Conservation (phyloP, 2,113 vertebrate genomes). For the Pituophis catenifer region DNA sequence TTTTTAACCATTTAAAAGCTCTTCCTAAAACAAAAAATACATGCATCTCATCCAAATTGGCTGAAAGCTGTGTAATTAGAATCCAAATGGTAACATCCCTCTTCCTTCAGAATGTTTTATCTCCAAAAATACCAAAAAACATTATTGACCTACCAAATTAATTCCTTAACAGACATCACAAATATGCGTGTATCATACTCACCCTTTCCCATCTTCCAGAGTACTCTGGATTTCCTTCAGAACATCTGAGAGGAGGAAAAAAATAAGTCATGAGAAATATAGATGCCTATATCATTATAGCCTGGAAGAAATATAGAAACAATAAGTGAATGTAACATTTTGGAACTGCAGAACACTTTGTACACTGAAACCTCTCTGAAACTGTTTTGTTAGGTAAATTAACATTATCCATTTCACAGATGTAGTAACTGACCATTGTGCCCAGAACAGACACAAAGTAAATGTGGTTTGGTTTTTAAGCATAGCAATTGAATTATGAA, state of each 20-base stretch:
- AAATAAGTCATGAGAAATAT: slow-evolving; percentile 22
- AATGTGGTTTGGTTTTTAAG: background rate
- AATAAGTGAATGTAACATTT: background rate
- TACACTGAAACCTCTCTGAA: background rate
- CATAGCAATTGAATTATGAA: background rate
- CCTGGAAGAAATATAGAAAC: background rate
- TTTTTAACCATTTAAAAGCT: background rate
- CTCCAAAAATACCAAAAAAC: background rate
- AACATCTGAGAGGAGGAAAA: slow-evolving; percentile 75
- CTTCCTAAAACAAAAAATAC: background rate
- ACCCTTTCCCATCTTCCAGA: slow-evolving; percentile 86
- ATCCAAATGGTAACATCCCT: background rate
- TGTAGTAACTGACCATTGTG: background rate
- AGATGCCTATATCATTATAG: background rate
- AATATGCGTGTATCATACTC: slow-evolving; percentile 61
- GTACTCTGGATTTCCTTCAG: slow-evolving; percentile 96
- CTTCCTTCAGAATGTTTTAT: background rate
- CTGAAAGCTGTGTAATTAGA: background rate
- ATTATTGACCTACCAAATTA: background rate
- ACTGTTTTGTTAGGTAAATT: too few relatives aligned
- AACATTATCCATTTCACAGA: background rate
- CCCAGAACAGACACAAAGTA: background rate
- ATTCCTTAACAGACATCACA: background rate
- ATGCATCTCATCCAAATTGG: background rate
- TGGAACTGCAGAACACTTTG: background rate